Evolutionary conservation across 2,797 vertebrate species (phyloP), one percentile per base, ranked within the genome.

Genomic region (Psittacula derbiana): DNA sequence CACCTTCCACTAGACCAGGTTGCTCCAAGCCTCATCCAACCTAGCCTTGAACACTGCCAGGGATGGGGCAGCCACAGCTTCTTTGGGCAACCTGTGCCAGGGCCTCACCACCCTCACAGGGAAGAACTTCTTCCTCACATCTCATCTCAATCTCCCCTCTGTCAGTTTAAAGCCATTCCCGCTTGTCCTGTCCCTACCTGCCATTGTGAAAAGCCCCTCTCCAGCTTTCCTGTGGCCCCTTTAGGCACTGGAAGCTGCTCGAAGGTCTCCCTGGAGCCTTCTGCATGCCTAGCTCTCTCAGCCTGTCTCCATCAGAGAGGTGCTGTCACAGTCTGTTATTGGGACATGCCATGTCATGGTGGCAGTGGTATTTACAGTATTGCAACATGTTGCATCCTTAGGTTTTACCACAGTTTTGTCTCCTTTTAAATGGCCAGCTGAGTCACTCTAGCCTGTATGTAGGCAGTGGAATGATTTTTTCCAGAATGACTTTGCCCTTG

Each of bases 271-370:
- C 55, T 36, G 55, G 10, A 58, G 33, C 55, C n/a, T 58, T 58
- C 55, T 58, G n/a, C 33, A 58, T 58, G n/a, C 55, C 33, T 33
- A 25, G n/a, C 55, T 58, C 15, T 36, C 55, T 58, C 55, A 25
- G 55, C 33, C 55, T 58, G 21, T 36, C 10, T 58, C 33, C n/a
- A 58, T 16, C n/a, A 58, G 33, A 58, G 55, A 58, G 23, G 33
- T 25, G 23, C 55, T 58, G 46, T 20, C 38, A 16, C 43, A 5
- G 49, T 25, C 8, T 25, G 27, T 18, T 18, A 10, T 0, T 6
- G 3, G 10, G 43, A 50, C 2, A 0, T 21, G 57, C 44, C 8
- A 0, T 27, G 18, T 21, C n/a, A 1, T 2, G 44, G 33, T 21
- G 44, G 21, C 50, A 25, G 41, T 12, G 4, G 18, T 14, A 25